Evolutionary conservation across 1,140 invertebrate species (phyloP).

Genomic region (Eriocheir sinensis): DNA sequence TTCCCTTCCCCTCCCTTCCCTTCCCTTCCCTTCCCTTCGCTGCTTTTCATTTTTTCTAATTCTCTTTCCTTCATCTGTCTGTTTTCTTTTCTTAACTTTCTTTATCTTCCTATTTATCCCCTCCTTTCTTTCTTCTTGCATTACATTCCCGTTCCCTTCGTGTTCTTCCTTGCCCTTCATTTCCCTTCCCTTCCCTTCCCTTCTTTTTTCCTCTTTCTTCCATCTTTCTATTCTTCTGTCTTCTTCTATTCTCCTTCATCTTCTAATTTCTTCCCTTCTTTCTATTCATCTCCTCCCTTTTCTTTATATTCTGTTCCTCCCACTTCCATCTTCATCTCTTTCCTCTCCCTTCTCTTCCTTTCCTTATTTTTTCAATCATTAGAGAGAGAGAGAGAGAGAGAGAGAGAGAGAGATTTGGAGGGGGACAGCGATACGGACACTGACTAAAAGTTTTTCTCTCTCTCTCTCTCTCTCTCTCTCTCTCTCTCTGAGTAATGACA

Average conservation of each 20-base stretch:
- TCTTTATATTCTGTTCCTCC: background rate
- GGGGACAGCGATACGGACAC: background rate
- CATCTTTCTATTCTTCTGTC: background rate
- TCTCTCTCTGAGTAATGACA: slow-evolving; percentile 50
- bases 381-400: slow-evolving; percentile 26
- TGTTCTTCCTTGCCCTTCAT: background rate
- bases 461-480: background rate
- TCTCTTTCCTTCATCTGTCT: background rate
- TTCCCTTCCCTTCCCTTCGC: background rate
- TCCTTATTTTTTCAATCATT: background rate
- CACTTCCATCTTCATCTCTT: background rate
- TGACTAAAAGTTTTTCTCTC: background rate
- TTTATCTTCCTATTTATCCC: background rate
- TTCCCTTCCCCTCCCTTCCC: background rate
- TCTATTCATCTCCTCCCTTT: no score
- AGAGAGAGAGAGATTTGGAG: slow-evolving; percentile 3
- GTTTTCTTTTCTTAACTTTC: background rate
- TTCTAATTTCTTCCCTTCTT: background rate
- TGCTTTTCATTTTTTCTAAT: background rate
- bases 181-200: background rate
- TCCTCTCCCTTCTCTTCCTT: background rate
- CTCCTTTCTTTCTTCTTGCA: background rate
- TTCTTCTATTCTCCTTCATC: no score
- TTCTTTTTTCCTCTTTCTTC: background rate
- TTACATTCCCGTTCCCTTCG: background rate